Percentiles rank a stretch among this genome's conserved stretches.
Evolutionary conservation across 1,140 invertebrate genomes (phyloP).

Genomic region (Calliopsis andreniformis): DNA sequence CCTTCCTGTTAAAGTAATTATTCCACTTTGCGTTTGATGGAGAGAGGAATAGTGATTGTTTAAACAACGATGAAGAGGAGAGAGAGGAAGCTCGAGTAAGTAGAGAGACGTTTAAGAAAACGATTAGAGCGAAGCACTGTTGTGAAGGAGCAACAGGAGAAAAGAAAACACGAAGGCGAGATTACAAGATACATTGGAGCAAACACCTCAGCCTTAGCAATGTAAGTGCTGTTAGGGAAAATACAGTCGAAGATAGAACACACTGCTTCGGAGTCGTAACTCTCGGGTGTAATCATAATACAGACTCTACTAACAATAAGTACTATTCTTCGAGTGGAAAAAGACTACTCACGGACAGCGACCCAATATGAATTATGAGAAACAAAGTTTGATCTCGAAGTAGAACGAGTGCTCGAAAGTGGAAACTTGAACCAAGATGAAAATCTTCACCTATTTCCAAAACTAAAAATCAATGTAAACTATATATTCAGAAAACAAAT

Average conservation of each 20-base stretch:
- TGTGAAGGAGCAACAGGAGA: conserved; percentile 23
- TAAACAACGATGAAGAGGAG: neutral
- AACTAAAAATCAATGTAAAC: too few species aligned
- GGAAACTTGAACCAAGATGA: neutral
- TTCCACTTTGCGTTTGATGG: too few species aligned
- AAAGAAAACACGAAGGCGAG: conserved; percentile 27
- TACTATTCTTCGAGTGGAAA: neutral
- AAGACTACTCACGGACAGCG: neutral
- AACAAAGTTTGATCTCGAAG: neutral
- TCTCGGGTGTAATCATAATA: conserved; percentile 22
- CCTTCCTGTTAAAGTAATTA: too few species aligned
- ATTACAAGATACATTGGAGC: conserved; percentile 35
- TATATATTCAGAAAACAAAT: too few species aligned
- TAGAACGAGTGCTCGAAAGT: neutral
- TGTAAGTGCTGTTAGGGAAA: conserved; percentile 44
- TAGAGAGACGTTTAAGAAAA: conserved; percentile 17
- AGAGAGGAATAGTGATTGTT: conserved; percentile 11
- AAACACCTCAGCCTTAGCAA: conserved; percentile 38
- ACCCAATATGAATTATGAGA: neutral
- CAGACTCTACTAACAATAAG: too few species aligned
- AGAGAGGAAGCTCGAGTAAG: neutral
- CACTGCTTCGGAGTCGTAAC: conserved; percentile 13
- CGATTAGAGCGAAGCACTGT: conserved; percentile 38
- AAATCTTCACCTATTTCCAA: too few species aligned
- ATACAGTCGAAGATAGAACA: conserved; percentile 32